These are phyloP conservation scores for Aselliscus stoliczkanus DNA, from an alignment of 2,797 vertebrate genomes.

Conservation along the genomic window DNA sequence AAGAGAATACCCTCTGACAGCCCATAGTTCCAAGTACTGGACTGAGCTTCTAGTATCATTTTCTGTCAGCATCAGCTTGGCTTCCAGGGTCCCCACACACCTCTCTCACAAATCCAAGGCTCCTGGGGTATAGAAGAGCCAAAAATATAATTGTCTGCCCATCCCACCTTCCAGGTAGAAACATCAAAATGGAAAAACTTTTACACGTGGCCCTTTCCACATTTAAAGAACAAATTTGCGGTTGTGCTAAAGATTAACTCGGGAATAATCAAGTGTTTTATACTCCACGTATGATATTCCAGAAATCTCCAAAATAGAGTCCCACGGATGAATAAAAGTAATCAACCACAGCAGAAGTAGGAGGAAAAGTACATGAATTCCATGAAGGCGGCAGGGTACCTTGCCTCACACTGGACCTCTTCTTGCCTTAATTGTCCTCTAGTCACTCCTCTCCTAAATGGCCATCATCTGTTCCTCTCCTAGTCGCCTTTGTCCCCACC, in stretches of 20 bases:
- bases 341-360: neutral
- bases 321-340: neutral
- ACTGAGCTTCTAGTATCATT: neutral
- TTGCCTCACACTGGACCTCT: neutral
- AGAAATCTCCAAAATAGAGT: neutral
- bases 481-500: constrained; percentile 51
- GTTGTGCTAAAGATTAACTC: neutral
- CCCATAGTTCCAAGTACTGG: neutral
- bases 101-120: neutral
- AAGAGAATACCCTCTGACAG: neutral
- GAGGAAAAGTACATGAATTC: neutral
- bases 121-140: neutral
- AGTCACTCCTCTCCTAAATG: neutral
- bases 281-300: neutral
- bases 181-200: neutral
- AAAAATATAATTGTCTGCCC: neutral
- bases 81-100: neutral
- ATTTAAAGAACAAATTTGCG: neutral
- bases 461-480: neutral
- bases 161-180: neutral
- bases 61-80: neutral
- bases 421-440: neutral
- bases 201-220: neutral
- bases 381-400: neutral
- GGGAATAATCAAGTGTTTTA: neutral